These are phyloP conservation scores for Nasonia vitripennis DNA, from an alignment of 1,140 invertebrate species.

Conservation along the genomic window DNA sequence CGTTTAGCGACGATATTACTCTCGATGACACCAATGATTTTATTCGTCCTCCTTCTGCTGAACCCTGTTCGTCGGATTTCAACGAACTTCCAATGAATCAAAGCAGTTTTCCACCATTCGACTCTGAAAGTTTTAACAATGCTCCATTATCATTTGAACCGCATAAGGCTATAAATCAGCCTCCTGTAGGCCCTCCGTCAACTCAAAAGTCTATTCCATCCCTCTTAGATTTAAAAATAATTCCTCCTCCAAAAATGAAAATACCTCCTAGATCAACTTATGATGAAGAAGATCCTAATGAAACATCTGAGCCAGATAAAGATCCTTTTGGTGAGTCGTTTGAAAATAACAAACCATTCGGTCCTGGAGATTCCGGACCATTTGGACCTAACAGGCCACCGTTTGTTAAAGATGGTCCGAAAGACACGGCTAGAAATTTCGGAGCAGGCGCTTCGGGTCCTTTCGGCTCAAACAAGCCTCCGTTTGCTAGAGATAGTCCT, in stretches of 20 bases:
- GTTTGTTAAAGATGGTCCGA: slow-evolving; percentile 33
- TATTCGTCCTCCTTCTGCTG: slow-evolving; percentile 15
- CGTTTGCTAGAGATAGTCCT: slow-evolving; percentile 25
- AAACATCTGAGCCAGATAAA: background rate
- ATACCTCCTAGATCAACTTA: background rate
- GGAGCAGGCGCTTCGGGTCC: background rate
- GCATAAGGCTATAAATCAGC: background rate
- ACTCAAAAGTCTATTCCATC: slow-evolving; percentile 47
- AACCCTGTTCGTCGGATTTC: background rate
- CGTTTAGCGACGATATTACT: slow-evolving; percentile 46
- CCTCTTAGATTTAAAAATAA: slow-evolving; percentile 41
- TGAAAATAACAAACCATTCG: slow-evolving; percentile 8
- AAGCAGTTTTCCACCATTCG: slow-evolving; percentile 5
- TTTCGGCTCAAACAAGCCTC: slow-evolving; percentile 33
- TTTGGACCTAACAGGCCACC: slow-evolving; percentile 28
- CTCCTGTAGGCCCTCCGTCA: background rate
- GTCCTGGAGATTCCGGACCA: background rate
- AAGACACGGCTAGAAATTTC: slow-evolving; percentile 39
- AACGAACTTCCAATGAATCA: background rate
- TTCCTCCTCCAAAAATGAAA: slow-evolving; percentile 40
- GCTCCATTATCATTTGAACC: background rate
- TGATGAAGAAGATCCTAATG: background rate
- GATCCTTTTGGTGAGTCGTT: slow-evolving; percentile 6
- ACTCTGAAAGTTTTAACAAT: slow-evolving; percentile 20
- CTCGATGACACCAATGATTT: slow-evolving; percentile 31